Evolutionary conservation across 2,113 vertebrate genomes (phyloP), one percentile per base, ranked within the genome.

Genomic region (Callospermophilus lateralis): DNA sequence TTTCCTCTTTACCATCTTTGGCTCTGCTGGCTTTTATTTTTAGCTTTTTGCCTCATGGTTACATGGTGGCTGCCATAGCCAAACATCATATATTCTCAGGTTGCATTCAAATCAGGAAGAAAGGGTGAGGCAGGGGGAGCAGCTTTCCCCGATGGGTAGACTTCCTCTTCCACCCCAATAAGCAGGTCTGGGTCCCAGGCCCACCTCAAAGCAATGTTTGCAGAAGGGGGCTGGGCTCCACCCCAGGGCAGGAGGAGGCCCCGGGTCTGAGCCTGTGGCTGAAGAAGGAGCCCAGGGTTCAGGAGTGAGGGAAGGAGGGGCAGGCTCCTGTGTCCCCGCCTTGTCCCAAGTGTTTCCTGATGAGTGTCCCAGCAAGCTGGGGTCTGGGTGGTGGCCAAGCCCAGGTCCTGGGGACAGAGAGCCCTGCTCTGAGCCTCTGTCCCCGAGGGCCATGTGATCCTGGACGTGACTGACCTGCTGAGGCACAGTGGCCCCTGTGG

Each of bases 281-380:
- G 10, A 17, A 76, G n/a, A 80, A 73, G 6, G 30, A 89, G 48
- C 22, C 13, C 68, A 37, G 53, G 89, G 30, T 3, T 73, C 68
- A 79, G 8, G 17, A 28, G 22, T 0, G 67, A n/a, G 39, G 39
- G 77, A 15, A 19, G 55, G 39, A 22, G 28, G 6, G 12, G 37
- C 1, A 24, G 72, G 28, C 28, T 0, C 0, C 0, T 0, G 0
- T 7, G n/a, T 20, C 24, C 37, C 30, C 30, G 0, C 11, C 24
- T 63, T 34, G 65, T 84, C 15, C 3, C 37, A 8, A 15, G 73
- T 0, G 6, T 13, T 84, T 55, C 67, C 26, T 34, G 55, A 55
- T 8, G 26, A 74, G 20, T 32, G 63, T 84, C 48, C n/a, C 4
- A 1, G 51, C 13, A 7, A 51, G 37, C 26, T 70, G 8, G 32